Conservation (phyloP, 1,140 invertebrate species). For the Drosophila bifasciata region DNA sequence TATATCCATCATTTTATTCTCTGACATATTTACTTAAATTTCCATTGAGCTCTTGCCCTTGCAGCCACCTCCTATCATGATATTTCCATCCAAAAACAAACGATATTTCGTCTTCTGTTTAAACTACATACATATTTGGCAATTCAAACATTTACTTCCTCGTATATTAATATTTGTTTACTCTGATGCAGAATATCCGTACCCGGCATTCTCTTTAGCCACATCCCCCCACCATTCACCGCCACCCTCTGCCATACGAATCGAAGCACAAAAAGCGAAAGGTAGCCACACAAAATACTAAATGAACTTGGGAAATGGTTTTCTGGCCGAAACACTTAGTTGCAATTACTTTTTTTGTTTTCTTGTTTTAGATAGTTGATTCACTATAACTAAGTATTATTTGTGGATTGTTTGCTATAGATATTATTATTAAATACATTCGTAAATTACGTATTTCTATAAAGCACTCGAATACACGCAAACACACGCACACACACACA, state of each 20-base stretch:
- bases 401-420: slow-evolving; percentile 2
- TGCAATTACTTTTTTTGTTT: slow-evolving; percentile 38
- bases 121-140: neutral
- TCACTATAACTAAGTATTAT: slow-evolving; percentile 21
- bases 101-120: neutral
- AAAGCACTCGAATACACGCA: slow-evolving; percentile 38
- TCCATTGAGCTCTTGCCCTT: no score
- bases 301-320: neutral
- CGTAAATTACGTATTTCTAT: slow-evolving; percentile 55
- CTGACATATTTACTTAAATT: no score
- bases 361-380: slow-evolving; percentile 11
- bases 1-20: no score
- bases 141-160: slow-evolving; percentile 20
- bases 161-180: neutral
- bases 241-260: neutral
- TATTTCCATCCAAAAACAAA: no score
- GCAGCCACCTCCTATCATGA: no score
- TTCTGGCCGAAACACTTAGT: slow-evolving; percentile 14
- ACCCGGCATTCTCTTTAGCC: no score
- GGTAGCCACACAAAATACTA: slow-evolving; percentile 12
- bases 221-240: neutral
- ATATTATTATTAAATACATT: slow-evolving; percentile 7
- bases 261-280: slow-evolving; percentile 49
- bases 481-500: slow-evolving; percentile 9
- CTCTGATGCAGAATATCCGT: neutral